These are phyloP conservation scores for Cyrtodaria siliqua DNA, from an alignment of 2,888 invertebrate species.

Conservation along the genomic window DNA sequence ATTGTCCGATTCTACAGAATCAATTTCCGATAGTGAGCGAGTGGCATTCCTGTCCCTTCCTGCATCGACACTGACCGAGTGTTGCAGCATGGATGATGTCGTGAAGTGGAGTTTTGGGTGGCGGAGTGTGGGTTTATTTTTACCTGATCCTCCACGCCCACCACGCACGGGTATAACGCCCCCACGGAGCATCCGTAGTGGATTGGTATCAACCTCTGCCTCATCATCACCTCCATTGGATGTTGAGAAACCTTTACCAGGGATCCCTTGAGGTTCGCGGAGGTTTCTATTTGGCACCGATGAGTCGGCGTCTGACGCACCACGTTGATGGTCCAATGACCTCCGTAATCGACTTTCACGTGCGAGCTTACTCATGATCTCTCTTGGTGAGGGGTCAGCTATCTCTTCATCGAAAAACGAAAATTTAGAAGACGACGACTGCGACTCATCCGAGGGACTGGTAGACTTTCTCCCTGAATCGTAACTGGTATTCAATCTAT, in stretches of 20 bases:
- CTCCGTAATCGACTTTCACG: constrained; percentile 80
- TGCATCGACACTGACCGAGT: constrained; percentile 70
- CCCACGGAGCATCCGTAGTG: constrained; percentile 89
- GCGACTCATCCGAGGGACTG: constrained; percentile 55
- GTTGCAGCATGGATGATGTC: constrained; percentile 59
- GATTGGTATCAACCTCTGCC: constrained; percentile 88
- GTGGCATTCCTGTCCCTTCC: constrained; percentile 53
- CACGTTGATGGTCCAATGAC: constrained; percentile 80
- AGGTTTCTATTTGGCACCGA: constrained; percentile 71
- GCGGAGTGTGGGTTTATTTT: constrained; percentile 68
- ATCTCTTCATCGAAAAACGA: constrained; percentile 78
- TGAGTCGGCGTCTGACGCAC: constrained; percentile 63
- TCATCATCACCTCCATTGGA: constrained; percentile 82
- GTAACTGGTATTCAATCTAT: constrained; percentile 53
- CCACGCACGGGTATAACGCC: constrained; percentile 81
- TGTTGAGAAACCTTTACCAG: constrained; percentile 67
- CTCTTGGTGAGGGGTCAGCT: constrained; percentile 80
- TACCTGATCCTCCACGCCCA: constrained; percentile 79
- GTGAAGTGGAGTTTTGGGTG: constrained; percentile 67
- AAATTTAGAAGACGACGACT: constrained; percentile 59
- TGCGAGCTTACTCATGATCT: constrained; percentile 80
- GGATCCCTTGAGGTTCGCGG: constrained; percentile 82
- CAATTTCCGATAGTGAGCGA: constrained; percentile 30
- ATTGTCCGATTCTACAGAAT: constrained; percentile 26
- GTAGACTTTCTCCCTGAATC: constrained; percentile 63